phyloP scores from a whole-genome alignment of 2,888 invertebrate species.

The Aphodius sticticus region DNA sequence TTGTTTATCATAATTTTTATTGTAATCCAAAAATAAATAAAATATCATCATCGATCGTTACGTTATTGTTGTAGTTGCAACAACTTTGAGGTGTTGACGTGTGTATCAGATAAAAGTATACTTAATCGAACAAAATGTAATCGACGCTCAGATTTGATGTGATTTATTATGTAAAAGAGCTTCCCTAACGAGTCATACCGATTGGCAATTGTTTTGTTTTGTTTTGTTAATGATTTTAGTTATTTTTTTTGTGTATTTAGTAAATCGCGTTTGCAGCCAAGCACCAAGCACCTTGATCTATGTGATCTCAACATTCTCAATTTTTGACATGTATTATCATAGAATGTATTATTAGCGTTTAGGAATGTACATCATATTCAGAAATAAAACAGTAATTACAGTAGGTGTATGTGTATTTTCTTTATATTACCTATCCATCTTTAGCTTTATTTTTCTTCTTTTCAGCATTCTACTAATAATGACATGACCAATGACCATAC shows the following conservation, averaged over 20 bases:
- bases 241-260: constrained; percentile 14
- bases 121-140: constrained; percentile 13
- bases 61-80: constrained; percentile 12
- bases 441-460: too few relatives aligned
- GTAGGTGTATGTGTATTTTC: constrained; percentile 31
- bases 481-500: too few relatives aligned
- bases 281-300: constrained; percentile 43
- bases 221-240: constrained; percentile 28
- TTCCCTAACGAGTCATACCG: constrained; percentile 7
- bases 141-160: constrained; percentile 29
- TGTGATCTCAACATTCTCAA: constrained; percentile 55
- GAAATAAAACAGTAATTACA: constrained; percentile 39
- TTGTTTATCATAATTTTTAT: constrained; percentile 36
- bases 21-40: constrained; percentile 33
- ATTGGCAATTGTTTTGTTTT: constrained; percentile 9
- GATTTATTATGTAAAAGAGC: constrained; percentile 25
- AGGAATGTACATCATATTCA: constrained; percentile 43
- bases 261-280: constrained; percentile 5
- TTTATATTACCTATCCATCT: not conserved
- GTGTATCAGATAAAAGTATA: constrained; percentile 6
- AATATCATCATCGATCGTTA: constrained; percentile 24
- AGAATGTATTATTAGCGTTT: constrained; percentile 49
- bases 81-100: not conserved
- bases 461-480: too few relatives aligned
- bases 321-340: constrained; percentile 52